Base-by-base conservation (phyloP, 2,113 vertebrate genomes). In the Neolamprologus kungweensis region DNA sequence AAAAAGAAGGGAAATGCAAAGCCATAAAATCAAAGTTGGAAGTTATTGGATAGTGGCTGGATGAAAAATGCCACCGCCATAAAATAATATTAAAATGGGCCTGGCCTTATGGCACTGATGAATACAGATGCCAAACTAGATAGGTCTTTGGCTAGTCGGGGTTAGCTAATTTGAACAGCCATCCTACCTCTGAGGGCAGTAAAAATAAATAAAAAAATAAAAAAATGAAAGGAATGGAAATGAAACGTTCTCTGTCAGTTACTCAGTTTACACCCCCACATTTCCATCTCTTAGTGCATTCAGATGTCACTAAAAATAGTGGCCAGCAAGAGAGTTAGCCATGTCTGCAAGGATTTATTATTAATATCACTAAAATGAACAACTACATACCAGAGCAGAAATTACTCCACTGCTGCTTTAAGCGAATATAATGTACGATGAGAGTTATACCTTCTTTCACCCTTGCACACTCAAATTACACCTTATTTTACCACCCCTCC, bases 1-100 rank as follows among this genome's bases (percentile, higher is more conserved):
- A 87, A 81, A 71, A 85, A 19, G 28, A 35, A 31, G 78, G 40
- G 78, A 87, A 78, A 81, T 57, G 65, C 73, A 87, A 87, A 88
- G 79, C 81, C 79, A 94, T 94, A 92, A 94, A 94, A 84, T 83
- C 65, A 58, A 90, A 91, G 87, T 88, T 89, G 54, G 89, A 91
- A 89, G 91, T 93, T 91, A 93, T 93, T 92, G 85, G 88, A 92
- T 83, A 87, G 47, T 82, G 82, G 78, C 82, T 89, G 85, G 82
- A 90, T 92, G 87, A 94, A 95, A 95, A 95, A 95, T 94, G 68
- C 85, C 89, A 90, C 83, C 9, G 47, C 82, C 87, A 88, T 95
- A 94, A 94, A 96, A 94, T 94, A 92, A 92, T 94, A 95, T 94
- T 92, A 92, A 86, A 91, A 95, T 88, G 93, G 83, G 81, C 85